A percentile compares a stretch with the other conserved stretches of the same genome.
Conservation (phyloP, 2,113 vertebrate species). For the Rhadina sibilatrix region DNA sequence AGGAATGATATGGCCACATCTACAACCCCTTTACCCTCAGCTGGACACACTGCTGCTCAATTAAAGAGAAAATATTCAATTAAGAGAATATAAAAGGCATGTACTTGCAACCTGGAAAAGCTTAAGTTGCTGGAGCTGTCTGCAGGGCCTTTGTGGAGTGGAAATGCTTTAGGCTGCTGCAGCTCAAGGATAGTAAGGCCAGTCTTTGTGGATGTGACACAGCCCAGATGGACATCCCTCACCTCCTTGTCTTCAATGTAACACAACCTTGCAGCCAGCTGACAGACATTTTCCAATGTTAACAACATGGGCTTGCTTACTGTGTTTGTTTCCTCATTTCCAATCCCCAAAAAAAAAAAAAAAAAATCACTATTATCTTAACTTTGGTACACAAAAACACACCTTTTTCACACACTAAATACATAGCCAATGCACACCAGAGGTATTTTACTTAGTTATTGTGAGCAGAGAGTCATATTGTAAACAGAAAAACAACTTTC, state of each 20-base stretch:
- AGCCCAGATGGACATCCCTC: not conserved
- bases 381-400: not conserved
- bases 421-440: not conserved
- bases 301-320: not conserved
- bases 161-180: not conserved
- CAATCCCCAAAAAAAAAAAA: not conserved
- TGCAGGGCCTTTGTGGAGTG: not conserved
- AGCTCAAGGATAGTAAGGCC: not conserved
- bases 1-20: not conserved
- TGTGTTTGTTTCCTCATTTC: not conserved
- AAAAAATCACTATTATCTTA: not conserved
- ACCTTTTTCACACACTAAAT: not conserved
- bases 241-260: not conserved
- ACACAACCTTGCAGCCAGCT: not conserved
- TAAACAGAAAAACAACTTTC: constrained; percentile 54
- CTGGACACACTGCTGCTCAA: not conserved
- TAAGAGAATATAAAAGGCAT: not conserved
- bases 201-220: not conserved
- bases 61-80: not conserved
- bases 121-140: not conserved
- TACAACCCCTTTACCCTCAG: not conserved
- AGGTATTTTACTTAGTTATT: not conserved
- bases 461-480: not conserved
- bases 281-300: not conserved
- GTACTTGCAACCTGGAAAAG: not conserved